Percentiles rank a stretch among this genome's conserved stretches.
Evolutionary conservation across 2,888 invertebrate species (phyloP).

Genomic region (Watsonalla cultraria): DNA sequence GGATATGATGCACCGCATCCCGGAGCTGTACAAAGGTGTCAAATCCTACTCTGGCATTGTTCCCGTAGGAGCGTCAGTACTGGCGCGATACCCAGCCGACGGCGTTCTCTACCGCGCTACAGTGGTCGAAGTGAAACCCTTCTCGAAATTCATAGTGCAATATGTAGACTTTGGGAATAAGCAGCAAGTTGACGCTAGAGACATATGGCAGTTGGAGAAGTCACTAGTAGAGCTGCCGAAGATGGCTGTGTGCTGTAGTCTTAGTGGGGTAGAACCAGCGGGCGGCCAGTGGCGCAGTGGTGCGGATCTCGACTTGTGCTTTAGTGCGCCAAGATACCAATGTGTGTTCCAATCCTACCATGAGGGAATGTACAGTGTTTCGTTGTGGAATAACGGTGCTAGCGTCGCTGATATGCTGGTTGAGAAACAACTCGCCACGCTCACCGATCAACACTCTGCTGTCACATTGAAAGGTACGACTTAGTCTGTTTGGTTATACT

Average conservation of each 20-base stretch:
- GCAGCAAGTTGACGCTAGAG: conserved; percentile 79
- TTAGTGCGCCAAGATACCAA: conserved; percentile 78
- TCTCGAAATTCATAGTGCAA: conserved; percentile 81
- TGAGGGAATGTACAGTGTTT: conserved; percentile 70
- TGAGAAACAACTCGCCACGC: conserved; percentile 65
- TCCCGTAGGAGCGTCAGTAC: conserved; percentile 80
- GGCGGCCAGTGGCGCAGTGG: conserved; percentile 79
- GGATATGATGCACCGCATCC: conserved; percentile 84
- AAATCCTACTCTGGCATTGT: conserved; percentile 57
- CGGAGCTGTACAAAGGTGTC: conserved; percentile 80
- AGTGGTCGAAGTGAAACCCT: conserved; percentile 77
- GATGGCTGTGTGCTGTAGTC: conserved; percentile 84
- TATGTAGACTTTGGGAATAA: conserved; percentile 89
- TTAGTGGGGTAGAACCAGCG: conserved; percentile 79
- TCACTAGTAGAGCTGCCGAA: conserved; percentile 82
- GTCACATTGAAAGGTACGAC: conserved; percentile 63
- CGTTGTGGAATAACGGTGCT: conserved; percentile 63
- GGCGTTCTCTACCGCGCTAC: conserved; percentile 85
- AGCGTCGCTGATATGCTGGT: conserved; percentile 71
- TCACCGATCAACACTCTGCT: conserved; percentile 53
- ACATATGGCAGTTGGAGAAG: conserved; percentile 84
- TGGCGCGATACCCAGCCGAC: conserved; percentile 85
- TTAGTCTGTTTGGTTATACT: no score
- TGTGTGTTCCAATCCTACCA: conserved; percentile 75
- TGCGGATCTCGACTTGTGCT: conserved; percentile 77